phyloP scores from a whole-genome alignment of 2,113 vertebrate genomes.

The Vulpes ferrilata region DNA sequence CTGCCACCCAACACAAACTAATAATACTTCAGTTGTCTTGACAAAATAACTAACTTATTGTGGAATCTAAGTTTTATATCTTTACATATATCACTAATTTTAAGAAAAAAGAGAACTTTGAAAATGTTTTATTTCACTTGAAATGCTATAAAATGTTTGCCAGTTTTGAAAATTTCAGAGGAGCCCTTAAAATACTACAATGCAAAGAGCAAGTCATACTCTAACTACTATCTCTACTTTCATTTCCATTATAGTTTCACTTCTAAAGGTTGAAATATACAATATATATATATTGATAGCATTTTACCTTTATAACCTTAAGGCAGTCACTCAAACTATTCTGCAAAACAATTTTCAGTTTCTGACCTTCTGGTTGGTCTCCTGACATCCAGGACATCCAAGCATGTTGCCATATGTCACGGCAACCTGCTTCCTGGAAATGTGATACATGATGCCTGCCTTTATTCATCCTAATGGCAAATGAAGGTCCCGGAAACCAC shows the following conservation, averaged over 20 bases:
- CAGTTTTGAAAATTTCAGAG: neutral
- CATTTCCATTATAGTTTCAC: neutral
- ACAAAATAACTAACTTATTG: neutral
- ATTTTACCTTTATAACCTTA: constrained; percentile 62
- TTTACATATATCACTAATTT: neutral
- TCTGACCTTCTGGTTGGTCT: neutral
- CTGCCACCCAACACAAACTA: neutral
- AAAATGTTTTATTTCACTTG: neutral
- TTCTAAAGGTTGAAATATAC: constrained; percentile 49
- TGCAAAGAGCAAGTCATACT: neutral
- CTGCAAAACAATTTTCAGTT: constrained; percentile 64
- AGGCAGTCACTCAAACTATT: constrained; percentile 26
- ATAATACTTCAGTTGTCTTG: constrained; percentile 17
- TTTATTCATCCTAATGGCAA: neutral
- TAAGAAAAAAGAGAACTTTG: neutral
- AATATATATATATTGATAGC: neutral
- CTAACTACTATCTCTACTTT: constrained; percentile 31
- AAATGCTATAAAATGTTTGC: neutral
- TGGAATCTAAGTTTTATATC: neutral
- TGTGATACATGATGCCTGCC: neutral
- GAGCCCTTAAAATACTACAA: neutral
- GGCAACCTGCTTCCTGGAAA: neutral
- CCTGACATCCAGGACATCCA: neutral
- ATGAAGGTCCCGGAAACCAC: neutral
- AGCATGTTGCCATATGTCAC: neutral